These are phyloP conservation scores for Plectropomus leopardus DNA, from an alignment of 2,113 vertebrate genomes.

Conservation along the genomic window DNA sequence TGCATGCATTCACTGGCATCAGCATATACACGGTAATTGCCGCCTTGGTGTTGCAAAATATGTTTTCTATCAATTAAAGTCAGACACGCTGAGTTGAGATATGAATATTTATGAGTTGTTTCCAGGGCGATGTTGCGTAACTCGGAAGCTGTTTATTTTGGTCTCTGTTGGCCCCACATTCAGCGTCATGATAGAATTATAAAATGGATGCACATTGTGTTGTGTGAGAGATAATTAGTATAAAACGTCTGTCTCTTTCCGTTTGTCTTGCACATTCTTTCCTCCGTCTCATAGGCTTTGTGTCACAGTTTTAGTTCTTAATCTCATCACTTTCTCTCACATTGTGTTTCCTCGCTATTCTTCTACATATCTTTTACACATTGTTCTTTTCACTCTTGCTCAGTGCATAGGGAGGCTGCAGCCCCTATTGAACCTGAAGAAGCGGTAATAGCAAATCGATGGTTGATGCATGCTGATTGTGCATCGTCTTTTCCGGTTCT, in stretches of 20 bases:
- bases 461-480: background rate
- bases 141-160: conserved; percentile 69
- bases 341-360: background rate
- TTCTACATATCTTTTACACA: background rate
- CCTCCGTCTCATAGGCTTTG: background rate
- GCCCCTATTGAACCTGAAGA: background rate
- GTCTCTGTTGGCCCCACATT: conserved; percentile 60
- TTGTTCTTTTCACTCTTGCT: background rate
- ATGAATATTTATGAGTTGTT: conserved; percentile 74
- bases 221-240: conserved; percentile 36
- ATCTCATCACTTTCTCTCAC: background rate
- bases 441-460: background rate
- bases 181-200: conserved; percentile 19
- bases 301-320: background rate
- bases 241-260: conserved; percentile 18
- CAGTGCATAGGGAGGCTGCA: background rate
- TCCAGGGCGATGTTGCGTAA: conserved; percentile 72
- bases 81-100: conserved; percentile 26
- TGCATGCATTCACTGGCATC: background rate
- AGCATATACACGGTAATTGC: conserved; percentile 4
- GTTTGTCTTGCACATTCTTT: background rate
- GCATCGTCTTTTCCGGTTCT: background rate
- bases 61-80: conserved; percentile 72
- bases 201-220: conserved; percentile 54
- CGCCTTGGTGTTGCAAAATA: conserved; percentile 44